Evolutionary conservation across 2,113 vertebrate species (phyloP).

Genomic region (Axis porcinus): DNA sequence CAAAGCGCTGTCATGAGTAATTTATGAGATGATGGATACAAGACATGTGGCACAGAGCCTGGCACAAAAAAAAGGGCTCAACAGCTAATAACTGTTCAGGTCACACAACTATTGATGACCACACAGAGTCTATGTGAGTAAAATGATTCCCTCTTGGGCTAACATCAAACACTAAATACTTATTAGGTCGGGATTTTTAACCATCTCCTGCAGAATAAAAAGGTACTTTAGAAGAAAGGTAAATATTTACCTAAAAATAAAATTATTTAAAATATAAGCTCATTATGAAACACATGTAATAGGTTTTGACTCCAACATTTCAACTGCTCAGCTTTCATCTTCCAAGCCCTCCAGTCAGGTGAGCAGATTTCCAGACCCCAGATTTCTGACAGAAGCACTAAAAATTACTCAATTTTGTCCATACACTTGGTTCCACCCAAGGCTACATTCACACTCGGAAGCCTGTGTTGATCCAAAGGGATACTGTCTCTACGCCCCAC

Average conservation of each 20-base stretch:
- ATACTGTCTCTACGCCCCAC: accelerated
- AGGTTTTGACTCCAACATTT: neutral
- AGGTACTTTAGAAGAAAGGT: neutral
- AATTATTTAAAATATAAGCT: neutral
- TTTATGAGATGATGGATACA: neutral
- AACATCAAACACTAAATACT: neutral
- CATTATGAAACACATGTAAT: neutral
- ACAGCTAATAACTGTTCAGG: neutral
- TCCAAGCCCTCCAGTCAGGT: neutral
- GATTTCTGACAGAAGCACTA: neutral
- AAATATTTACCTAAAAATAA: neutral
- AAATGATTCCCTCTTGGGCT: neutral
- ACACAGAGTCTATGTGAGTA: neutral
- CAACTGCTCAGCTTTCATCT: neutral
- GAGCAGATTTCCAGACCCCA: neutral
- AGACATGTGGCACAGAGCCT: neutral
- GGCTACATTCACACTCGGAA: neutral
- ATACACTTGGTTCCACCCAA: neutral
- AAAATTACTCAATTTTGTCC: neutral
- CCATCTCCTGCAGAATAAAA: neutral
- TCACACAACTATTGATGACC: neutral
- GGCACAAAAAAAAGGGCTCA: neutral
- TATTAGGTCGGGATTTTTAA: neutral
- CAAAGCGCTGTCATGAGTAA: neutral
- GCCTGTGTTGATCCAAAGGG: no score